Conservation (phyloP, 2,888 invertebrate species). For the Thyatira batis region DNA sequence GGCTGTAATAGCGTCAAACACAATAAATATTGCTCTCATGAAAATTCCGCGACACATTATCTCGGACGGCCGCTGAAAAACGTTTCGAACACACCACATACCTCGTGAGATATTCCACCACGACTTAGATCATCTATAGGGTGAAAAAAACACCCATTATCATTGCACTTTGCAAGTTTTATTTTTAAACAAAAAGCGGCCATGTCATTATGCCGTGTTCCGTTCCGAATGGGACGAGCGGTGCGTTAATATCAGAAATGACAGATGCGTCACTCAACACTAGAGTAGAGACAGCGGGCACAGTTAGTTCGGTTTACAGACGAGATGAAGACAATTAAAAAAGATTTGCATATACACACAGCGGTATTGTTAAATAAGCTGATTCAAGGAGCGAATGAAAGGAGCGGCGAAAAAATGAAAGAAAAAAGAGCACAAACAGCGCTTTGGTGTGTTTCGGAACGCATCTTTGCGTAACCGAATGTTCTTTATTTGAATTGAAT, state of each 20-base stretch:
- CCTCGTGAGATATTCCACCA: slow-evolving; percentile 59
- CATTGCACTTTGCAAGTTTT: slow-evolving; percentile 44
- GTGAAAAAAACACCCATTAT: slow-evolving; percentile 40
- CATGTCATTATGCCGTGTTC: slow-evolving; percentile 52
- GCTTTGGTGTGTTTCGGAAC: slow-evolving; percentile 57
- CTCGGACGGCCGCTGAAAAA: slow-evolving; percentile 52
- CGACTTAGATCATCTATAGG: slow-evolving; percentile 36
- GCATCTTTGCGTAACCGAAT: slow-evolving; percentile 70
- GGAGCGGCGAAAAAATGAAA: slow-evolving; percentile 44
- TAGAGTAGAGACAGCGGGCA: slow-evolving; percentile 28
- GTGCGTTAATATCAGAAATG: slow-evolving; percentile 74
- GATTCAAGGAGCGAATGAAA: slow-evolving; percentile 58
- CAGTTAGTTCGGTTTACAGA: slow-evolving; percentile 41
- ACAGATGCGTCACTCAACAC: slow-evolving; percentile 75
- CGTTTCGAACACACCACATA: slow-evolving; percentile 51
- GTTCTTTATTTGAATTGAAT: slow-evolving; percentile 67
- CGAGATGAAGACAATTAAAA: slow-evolving; percentile 62
- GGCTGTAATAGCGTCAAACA: slow-evolving; percentile 63
- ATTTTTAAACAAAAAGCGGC: slow-evolving; percentile 46
- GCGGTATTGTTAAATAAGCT: slow-evolving; percentile 46
- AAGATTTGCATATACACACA: slow-evolving; percentile 75
- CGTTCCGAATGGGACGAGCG: slow-evolving; percentile 61
- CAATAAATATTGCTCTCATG: slow-evolving; percentile 75
- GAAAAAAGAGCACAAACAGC: slow-evolving; percentile 28
- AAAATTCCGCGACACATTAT: slow-evolving; percentile 72